These are phyloP conservation scores for Melanophora roralis DNA, from an alignment of 2,888 invertebrate genomes.

Conservation along the genomic window DNA sequence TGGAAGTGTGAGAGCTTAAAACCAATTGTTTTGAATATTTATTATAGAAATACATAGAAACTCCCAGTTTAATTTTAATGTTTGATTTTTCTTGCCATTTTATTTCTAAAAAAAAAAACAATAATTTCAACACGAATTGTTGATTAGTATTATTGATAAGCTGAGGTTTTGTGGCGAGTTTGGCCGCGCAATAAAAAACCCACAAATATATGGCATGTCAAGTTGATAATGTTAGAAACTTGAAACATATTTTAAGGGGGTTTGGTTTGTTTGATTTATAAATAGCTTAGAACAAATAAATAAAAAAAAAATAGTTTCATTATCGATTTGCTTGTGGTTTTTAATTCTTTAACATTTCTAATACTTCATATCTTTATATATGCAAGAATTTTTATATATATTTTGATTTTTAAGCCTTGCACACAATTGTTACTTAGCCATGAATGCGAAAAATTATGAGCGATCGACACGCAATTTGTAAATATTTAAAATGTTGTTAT, in stretches of 20 bases:
- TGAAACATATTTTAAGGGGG: constrained; percentile 38
- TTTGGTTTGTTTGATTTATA: constrained; percentile 31
- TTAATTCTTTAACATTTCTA: constrained; percentile 27
- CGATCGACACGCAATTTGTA: constrained; percentile 65
- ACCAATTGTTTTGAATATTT: constrained; percentile 60
- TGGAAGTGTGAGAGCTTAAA: not conserved
- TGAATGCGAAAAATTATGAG: constrained; percentile 65
- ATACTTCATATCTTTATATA: too few relatives aligned
- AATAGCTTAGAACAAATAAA: constrained; percentile 1
- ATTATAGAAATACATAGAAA: constrained; percentile 55
- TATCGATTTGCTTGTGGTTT: constrained; percentile 59
- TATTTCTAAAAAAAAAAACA: not conserved
- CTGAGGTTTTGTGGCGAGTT: constrained; percentile 9
- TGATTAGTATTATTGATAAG: constrained; percentile 61
- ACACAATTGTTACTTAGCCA: constrained; percentile 56
- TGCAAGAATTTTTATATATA: constrained; percentile 18
- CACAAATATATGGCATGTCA: constrained; percentile 54
- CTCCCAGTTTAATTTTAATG: constrained; percentile 60
- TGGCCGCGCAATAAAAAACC: not conserved
- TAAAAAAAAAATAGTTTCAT: constrained; percentile 12
- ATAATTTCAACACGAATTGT: constrained; percentile 48
- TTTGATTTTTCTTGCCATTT: constrained; percentile 52
- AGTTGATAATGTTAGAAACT: constrained; percentile 29
- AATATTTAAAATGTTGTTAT: constrained; percentile 21
- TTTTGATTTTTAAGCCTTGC: not conserved